A percentile compares a stretch with the other conserved stretches of the same genome.
Evolutionary conservation across 2,888 invertebrate species (phyloP).

Genomic region (Sesia apiformis): DNA sequence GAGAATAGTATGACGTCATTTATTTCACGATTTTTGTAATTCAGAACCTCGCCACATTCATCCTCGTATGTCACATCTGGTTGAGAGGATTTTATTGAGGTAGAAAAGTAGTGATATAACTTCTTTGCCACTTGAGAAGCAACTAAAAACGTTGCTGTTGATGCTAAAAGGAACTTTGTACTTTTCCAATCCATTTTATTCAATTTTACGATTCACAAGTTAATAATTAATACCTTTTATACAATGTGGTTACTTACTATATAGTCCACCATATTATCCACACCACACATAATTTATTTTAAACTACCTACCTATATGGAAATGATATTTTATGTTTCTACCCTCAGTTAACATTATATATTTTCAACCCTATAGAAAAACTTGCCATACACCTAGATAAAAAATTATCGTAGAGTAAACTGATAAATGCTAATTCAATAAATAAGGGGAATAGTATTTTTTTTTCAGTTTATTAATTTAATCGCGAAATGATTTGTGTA

Average conservation of each 20-base stretch:
- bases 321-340: no score
- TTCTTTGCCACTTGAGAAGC: conserved; percentile 57
- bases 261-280: no score
- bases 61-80: conserved; percentile 43
- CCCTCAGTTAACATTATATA: no score
- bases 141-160: conserved; percentile 55
- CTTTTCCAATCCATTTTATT: conserved; percentile 60
- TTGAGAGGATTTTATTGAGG: conserved; percentile 21
- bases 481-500: no score
- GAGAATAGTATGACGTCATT: conserved; percentile 67
- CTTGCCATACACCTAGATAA: no score
- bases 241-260: background rate
- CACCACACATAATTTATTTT: no score
- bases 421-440: no score
- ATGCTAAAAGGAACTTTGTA: conserved; percentile 51
- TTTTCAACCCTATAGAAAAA: no score
- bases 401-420: no score
- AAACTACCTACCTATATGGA: no score
- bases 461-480: no score
- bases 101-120: conserved; percentile 47
- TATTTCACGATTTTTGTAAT: conserved; percentile 53
- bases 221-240: background rate
- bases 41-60: conserved; percentile 39
- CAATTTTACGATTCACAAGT: background rate
- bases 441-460: no score